Base-by-base conservation (phyloP, 2,888 invertebrate genomes). In the Conus canariensis region DNA sequence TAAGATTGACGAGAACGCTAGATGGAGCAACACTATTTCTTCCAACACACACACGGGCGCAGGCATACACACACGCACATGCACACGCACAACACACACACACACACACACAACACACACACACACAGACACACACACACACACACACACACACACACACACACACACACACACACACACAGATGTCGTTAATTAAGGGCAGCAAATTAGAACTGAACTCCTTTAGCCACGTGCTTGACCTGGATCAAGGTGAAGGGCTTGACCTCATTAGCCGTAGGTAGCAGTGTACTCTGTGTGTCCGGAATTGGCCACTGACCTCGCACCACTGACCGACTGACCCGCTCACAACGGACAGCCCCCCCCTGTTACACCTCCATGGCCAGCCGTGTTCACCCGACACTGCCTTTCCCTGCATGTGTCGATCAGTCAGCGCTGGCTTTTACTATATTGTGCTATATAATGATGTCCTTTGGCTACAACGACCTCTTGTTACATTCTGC, bases 121-220 rank as follows among this genome's bases (percentile, higher is more conserved):
- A 30, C 45, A 80, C 80, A 30, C 80, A 30, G 45, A 30, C 14
- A 45, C 80, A 30, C 80, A 80, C 80, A 30, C 80, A 80, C 80
- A 9, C 30, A 30, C 80, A 5, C 45, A 30, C 12, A 0, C 45
- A 80, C 80, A 5, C 80, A 80, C 80, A 5, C 80, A 80, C 80
- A 30, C 30, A 30, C 80, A 30, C 80, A 80, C 45, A 30, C 80
- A 80, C 80, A 30, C 80, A 80, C 80, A 14, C 80, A 80, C 80
- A 14, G 45, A 80, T 30, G 30, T 30, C 30, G 30, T 30, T 30
- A 30, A 30, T 30, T 30, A 10, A 74, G 74, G n/a, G n/a, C 22
- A 10, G n/a, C n/a, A 74, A n/a, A 74, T 4, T n/a, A n/a, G n/a
- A 25, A 4, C 22, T 8, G 70, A 16, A 70, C 70, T 3, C 67